Evolutionary conservation across 2,888 invertebrate species (phyloP).

Genomic region (Xestia sexstrigata): DNA sequence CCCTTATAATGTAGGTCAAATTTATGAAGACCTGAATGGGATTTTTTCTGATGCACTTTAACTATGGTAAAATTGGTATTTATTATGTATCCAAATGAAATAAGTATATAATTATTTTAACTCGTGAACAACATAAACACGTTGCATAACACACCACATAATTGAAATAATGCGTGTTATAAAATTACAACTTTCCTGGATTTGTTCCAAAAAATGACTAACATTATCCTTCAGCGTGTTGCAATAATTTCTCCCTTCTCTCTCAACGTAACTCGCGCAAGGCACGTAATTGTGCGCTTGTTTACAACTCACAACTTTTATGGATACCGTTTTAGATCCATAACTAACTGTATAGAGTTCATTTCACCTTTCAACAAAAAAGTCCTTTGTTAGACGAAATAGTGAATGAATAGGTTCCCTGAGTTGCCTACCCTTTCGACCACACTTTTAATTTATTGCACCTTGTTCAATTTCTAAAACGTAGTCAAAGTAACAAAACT

Average conservation of each 20-base stretch:
- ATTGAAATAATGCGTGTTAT: conserved; percentile 46
- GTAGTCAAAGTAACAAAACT: conserved; percentile 15
- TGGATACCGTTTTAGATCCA: conserved; percentile 33
- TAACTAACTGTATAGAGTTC: conserved; percentile 38
- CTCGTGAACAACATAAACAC: not conserved
- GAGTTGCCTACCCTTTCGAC: conserved; percentile 23
- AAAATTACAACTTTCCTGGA: conserved; percentile 50
- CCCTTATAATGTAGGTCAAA: not conserved
- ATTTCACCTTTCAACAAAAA: conserved; percentile 44
- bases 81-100: not conserved
- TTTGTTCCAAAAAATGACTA: conserved; percentile 51
- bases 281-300: conserved; percentile 57
- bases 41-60: not conserved
- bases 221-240: conserved; percentile 30
- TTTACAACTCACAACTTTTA: conserved; percentile 51
- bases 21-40: not conserved
- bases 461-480: conserved; percentile 27
- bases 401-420: conserved; percentile 49
- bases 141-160: conserved; percentile 37
- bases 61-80: not conserved
- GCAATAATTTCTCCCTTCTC: conserved; percentile 35
- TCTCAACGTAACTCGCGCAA: conserved; percentile 31
- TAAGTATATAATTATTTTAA: not conserved
- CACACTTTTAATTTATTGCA: conserved; percentile 43
- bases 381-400: conserved; percentile 48